Conservation (phyloP, 2,797 vertebrate species). For the Streptopelia turtur region DNA sequence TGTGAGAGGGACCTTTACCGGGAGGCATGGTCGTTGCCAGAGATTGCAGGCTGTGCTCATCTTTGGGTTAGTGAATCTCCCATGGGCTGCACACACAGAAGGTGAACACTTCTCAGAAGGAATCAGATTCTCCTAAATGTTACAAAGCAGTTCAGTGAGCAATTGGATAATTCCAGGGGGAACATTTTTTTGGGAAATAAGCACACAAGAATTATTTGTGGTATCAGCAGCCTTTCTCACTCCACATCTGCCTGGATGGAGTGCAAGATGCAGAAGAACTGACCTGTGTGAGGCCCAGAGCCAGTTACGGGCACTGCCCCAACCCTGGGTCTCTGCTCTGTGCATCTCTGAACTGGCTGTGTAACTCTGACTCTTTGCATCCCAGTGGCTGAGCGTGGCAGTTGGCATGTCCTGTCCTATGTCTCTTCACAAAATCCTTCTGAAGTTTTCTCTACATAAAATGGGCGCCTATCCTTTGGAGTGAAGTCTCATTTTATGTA, state of each 20-base stretch:
- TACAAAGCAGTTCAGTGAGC: not conserved
- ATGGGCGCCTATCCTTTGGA: not conserved
- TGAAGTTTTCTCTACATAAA: not conserved
- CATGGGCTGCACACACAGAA: not conserved
- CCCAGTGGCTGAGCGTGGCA: not conserved
- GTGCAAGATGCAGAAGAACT: not conserved
- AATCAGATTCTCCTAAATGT: not conserved
- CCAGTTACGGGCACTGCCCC: not conserved
- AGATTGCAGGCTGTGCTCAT: not conserved
- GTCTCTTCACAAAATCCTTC: not conserved
- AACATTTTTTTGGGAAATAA: not conserved
- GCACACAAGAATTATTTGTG: not conserved
- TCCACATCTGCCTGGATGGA: not conserved
- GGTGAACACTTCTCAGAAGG: not conserved
- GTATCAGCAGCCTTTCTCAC: not conserved
- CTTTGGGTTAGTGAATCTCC: not conserved
- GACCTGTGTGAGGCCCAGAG: not conserved
- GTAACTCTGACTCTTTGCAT: not conserved
- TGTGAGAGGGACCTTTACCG: not conserved
- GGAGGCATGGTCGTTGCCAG: not conserved
- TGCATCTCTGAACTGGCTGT: not conserved
- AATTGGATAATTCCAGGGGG: not conserved
- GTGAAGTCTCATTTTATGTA: not conserved
- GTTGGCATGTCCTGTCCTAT: not conserved
- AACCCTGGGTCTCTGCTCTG: not conserved